These are phyloP conservation scores for Lethrus apterus DNA, from an alignment of 1,140 invertebrate species.

Conservation along the genomic window DNA sequence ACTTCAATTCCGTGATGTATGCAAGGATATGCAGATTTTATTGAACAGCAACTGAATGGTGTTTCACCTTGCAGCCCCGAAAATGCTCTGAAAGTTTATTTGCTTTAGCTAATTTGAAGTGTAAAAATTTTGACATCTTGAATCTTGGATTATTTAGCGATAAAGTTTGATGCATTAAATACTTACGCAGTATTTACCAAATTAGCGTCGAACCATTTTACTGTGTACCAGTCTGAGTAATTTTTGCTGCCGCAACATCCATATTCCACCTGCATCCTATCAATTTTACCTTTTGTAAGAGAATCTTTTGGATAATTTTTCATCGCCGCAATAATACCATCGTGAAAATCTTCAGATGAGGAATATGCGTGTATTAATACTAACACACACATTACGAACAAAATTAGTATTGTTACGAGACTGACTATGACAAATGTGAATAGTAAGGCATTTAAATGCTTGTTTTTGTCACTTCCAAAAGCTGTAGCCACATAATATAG, in stretches of 20 bases:
- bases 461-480: constrained; percentile 20
- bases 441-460: constrained; percentile 23
- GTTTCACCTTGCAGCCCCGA: constrained; percentile 22
- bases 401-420: constrained; percentile 17
- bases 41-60: constrained; percentile 38
- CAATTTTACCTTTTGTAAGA: constrained; percentile 31
- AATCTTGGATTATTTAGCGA: constrained; percentile 6
- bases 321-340: constrained; percentile 36
- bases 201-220: constrained; percentile 33
- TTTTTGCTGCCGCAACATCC: constrained; percentile 39
- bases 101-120: not conserved
- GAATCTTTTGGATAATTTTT: constrained; percentile 31
- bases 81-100: constrained; percentile 10
- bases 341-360: constrained; percentile 23
- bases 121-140: not conserved
- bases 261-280: constrained; percentile 37
- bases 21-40: constrained; percentile 35
- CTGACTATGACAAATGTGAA: constrained; percentile 24
- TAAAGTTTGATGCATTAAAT: not conserved
- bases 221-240: constrained; percentile 38
- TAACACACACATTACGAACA: constrained; percentile 24
- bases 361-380: constrained; percentile 29
- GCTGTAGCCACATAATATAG: constrained; percentile 22
- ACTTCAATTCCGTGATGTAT: constrained; percentile 37
- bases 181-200: constrained; percentile 22